Percentiles rank a stretch among this genome's conserved stretches.
Conservation (phyloP, 1,140 invertebrate genomes). For the Cherax destructor region DNA sequence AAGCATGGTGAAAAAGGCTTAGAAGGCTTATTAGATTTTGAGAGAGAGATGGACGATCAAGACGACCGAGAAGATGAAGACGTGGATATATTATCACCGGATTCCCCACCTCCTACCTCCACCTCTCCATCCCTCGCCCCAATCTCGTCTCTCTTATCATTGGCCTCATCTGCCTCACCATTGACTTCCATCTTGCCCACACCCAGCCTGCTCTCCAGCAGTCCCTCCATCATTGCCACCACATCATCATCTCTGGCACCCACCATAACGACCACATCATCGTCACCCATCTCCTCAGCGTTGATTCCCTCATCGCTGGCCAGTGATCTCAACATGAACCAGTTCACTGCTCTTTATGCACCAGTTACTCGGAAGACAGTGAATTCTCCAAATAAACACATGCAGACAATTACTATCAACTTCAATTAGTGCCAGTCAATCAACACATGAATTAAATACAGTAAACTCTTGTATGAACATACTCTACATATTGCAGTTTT, state of each 20-base stretch:
- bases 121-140: conserved; percentile 45
- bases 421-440: conserved; percentile 60
- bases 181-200: conserved; percentile 34
- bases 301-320: conserved; percentile 28
- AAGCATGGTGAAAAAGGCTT: conserved; percentile 64
- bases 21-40: conserved; percentile 37
- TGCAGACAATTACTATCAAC: conserved; percentile 70
- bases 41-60: conserved; percentile 29
- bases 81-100: conserved; percentile 27
- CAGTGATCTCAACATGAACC: conserved; percentile 61
- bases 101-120: conserved; percentile 24
- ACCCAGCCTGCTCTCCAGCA: conserved; percentile 33
- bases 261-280: conserved; percentile 4
- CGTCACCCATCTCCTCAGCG: conserved; percentile 16
- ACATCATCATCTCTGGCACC: background rate
- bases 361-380: conserved; percentile 68
- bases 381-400: conserved; percentile 69
- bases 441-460: background rate
- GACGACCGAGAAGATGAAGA: conserved; percentile 54
- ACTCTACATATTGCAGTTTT: background rate
- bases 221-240: conserved; percentile 10
- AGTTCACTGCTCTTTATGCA: conserved; percentile 62
- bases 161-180: conserved; percentile 57
- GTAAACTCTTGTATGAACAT: background rate
- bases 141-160: conserved; percentile 48